phyloP scores from a whole-genome alignment of 2,888 invertebrate genomes.

The Microplitis deprimator region DNA sequence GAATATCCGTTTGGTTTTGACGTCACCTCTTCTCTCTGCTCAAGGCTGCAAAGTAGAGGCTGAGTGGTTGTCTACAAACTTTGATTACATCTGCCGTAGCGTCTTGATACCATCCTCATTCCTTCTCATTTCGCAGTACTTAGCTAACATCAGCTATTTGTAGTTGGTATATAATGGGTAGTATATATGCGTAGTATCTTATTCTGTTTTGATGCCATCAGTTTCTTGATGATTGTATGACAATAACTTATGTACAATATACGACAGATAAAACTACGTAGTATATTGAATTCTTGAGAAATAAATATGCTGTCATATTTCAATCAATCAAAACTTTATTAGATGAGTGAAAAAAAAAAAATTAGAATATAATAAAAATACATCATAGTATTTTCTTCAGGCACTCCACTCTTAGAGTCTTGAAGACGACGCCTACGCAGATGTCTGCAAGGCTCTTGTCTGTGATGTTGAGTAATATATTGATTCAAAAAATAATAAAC shows the following conservation, averaged over 20 bases:
- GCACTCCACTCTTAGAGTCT: not conserved
- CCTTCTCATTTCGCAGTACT: constrained; percentile 8
- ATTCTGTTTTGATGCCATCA: not conserved
- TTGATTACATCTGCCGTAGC: constrained; percentile 63
- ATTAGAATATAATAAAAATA: not conserved
- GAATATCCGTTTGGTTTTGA: constrained; percentile 58
- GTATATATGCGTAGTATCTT: not conserved
- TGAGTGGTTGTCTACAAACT: constrained; percentile 65
- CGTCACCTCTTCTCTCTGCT: constrained; percentile 50
- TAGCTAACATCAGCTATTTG: not conserved
- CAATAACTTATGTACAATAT: not conserved
- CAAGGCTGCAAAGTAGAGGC: constrained; percentile 44
- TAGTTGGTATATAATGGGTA: constrained; percentile 1
- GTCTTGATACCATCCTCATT: constrained; percentile 27
- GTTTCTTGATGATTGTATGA: constrained; percentile 4
- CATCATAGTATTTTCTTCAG: not conserved
- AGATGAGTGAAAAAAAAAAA: not conserved
- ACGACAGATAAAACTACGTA: not conserved
- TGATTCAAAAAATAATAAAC: not conserved
- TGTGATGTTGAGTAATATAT: not conserved
- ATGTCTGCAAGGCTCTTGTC: not conserved
- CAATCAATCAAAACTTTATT: not conserved
- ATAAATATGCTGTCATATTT: not conserved
- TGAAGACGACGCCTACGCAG: not conserved
- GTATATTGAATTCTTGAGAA: not conserved